These are phyloP conservation scores for Cyclopterus lumpus DNA, from an alignment of 2,797 vertebrate genomes.

Conservation along the genomic window DNA sequence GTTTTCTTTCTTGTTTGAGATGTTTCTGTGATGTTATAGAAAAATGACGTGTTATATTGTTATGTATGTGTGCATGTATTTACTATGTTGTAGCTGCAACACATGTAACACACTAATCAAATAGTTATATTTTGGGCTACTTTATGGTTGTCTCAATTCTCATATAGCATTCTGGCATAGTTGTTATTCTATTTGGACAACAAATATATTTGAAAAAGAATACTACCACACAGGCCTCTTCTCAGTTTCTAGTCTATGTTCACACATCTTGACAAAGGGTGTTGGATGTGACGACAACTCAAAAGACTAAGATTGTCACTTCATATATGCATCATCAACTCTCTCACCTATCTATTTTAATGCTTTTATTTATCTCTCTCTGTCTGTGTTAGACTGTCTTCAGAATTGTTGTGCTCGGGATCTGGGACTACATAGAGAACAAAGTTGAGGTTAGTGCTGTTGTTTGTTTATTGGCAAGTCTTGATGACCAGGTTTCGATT, in stretches of 20 bases:
- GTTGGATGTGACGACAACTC: conserved; percentile 50
- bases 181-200: neutral
- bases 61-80: neutral
- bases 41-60: neutral
- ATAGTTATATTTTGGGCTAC: neutral
- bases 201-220: conserved; percentile 8
- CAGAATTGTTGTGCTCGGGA: conserved; percentile 96
- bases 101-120: neutral
- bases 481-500: neutral
- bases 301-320: conserved; percentile 48
- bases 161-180: neutral
- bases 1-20: neutral
- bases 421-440: conserved; percentile 99
- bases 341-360: conserved; percentile 46
- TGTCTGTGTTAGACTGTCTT: conserved; percentile 88
- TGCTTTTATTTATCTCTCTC: conserved; percentile 37
- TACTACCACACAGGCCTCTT: neutral
- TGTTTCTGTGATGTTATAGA: neutral
- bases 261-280: conserved; percentile 29
- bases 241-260: conserved; percentile 14
- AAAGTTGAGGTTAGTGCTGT: conserved; percentile 93
- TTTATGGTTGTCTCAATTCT: neutral
- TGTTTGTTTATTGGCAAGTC: conserved; percentile 2
- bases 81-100: neutral
- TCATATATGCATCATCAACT: conserved; percentile 28